A percentile compares a stretch with the other conserved stretches of the same genome.
phyloP scores from a whole-genome alignment of 2,113 vertebrate species.

The Anser brachyrhynchus region DNA sequence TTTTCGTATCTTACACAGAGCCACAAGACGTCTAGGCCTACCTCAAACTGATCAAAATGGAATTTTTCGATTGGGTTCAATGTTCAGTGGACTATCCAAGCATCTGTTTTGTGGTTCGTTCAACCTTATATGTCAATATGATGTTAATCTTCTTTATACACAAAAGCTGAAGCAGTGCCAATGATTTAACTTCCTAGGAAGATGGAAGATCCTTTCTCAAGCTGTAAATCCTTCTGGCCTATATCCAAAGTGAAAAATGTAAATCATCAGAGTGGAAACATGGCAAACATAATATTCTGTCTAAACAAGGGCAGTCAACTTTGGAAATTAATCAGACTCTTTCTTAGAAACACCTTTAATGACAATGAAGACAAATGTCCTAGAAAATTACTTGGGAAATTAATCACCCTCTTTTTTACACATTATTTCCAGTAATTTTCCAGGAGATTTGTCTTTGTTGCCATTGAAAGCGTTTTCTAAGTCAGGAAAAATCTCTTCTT shows the following conservation, averaged over 20 bases:
- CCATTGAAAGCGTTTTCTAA: constrained; percentile 24
- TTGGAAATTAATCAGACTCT: constrained; percentile 25
- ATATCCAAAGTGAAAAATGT: constrained; percentile 37
- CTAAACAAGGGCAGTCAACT: constrained; percentile 19
- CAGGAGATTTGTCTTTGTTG: not conserved
- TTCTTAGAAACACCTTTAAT: constrained; percentile 32
- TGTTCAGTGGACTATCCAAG: constrained; percentile 49
- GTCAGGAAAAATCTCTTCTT: constrained; percentile 5
- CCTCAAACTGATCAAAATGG: constrained; percentile 62
- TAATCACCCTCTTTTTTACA: constrained; percentile 15
- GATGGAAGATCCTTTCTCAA: constrained; percentile 56
- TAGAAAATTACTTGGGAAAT: constrained; percentile 30
- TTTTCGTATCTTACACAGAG: constrained; percentile 37
- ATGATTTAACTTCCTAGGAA: constrained; percentile 49
- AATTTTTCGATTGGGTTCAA: constrained; percentile 57
- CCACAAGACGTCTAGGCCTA: not conserved
- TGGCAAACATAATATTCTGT: constrained; percentile 43
- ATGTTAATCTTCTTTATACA: constrained; percentile 61
- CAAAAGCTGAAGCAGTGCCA: constrained; percentile 50
- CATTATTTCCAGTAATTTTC: constrained; percentile 34
- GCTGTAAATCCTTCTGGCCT: constrained; percentile 56
- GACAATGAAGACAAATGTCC: constrained; percentile 17
- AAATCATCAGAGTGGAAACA: constrained; percentile 51
- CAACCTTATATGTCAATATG: constrained; percentile 32
- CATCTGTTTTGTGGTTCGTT: constrained; percentile 45